Conservation (phyloP, 1,140 invertebrate genomes). For the Drosophila ohnishii region DNA sequence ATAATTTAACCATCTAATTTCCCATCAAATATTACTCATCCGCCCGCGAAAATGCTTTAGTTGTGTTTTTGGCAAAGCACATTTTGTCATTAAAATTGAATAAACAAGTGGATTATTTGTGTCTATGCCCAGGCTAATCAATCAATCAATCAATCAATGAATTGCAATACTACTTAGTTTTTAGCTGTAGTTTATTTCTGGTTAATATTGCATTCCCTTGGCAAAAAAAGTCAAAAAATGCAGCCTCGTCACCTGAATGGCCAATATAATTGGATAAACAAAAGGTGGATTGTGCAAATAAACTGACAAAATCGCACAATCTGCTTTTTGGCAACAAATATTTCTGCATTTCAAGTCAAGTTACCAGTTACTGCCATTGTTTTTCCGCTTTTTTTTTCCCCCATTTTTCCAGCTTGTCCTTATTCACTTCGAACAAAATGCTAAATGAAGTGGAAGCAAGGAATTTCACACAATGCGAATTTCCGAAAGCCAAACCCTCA, state of each 20-base stretch:
- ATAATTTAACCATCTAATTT: too few relatives aligned
- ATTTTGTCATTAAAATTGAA: neutral
- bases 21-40: neutral
- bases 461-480: conserved; percentile 78
- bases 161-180: neutral
- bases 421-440: conserved; percentile 56
- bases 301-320: conserved; percentile 16
- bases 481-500: conserved; percentile 13
- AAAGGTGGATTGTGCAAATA: conserved; percentile 12
- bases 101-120: neutral
- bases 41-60: neutral
- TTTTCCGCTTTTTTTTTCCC: neutral
- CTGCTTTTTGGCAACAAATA: conserved; percentile 19
- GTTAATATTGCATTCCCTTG: neutral
- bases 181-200: neutral
- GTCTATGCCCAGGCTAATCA: neutral
- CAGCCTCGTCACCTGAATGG: neutral
- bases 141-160: conserved; percentile 1
- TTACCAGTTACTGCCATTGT: conserved; percentile 22
- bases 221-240: too few relatives aligned
- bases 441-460: conserved; percentile 71
- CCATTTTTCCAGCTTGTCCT: conserved; percentile 23
- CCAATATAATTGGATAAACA: conserved; percentile 16
- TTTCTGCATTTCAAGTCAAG: conserved; percentile 17
- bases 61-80: neutral